phyloP scores from a whole-genome alignment of 2,113 vertebrate genomes.

The Ceratotherium simum region DNA sequence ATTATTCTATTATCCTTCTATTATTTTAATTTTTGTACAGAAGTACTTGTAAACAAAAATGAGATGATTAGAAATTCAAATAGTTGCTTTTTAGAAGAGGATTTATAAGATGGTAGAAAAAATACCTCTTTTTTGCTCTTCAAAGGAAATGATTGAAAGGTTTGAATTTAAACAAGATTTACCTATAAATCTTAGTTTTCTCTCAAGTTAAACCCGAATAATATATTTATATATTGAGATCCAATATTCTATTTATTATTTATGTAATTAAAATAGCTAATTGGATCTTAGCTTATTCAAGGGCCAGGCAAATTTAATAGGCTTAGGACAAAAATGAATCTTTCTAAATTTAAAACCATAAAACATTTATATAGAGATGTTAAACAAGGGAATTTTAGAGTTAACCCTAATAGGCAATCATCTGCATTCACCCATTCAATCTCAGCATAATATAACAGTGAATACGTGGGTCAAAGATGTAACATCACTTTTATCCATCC shows the following conservation, averaged over 20 bases:
- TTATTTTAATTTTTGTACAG: slow-evolving; percentile 32
- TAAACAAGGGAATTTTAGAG: neutral
- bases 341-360: neutral
- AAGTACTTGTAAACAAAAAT: slow-evolving; percentile 47
- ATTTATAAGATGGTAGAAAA: slow-evolving; percentile 18
- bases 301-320: neutral
- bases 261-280: slow-evolving; percentile 51
- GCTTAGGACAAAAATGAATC: neutral
- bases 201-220: slow-evolving; percentile 1
- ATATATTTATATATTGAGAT: neutral
- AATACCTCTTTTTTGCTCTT: neutral
- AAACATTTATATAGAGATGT: neutral
- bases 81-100: neutral
- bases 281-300: slow-evolving; percentile 44
- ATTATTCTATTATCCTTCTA: neutral
- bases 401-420: neutral
- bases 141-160: neutral
- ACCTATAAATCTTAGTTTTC: slow-evolving; percentile 34
- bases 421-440: neutral
- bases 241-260: slow-evolving; percentile 44
- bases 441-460: neutral
- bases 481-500: neutral
- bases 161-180: slow-evolving; percentile 37
- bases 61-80: slow-evolving; percentile 56
- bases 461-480: neutral